Evolutionary conservation across 2,888 invertebrate genomes (phyloP), one percentile per base, ranked within the genome.

Genomic region (Agapostemon virescens): DNA sequence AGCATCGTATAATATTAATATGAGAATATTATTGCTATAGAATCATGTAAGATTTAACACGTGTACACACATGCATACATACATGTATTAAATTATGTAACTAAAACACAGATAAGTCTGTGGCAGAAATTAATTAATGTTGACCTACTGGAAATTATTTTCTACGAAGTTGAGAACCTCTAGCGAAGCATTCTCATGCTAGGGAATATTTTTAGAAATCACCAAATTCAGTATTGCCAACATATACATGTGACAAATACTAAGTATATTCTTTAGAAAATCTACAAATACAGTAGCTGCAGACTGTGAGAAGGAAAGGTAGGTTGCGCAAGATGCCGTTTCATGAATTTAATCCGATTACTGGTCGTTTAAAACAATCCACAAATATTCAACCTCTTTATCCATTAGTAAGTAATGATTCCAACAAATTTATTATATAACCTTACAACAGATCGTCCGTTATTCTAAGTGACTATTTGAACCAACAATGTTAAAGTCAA

Each of bases 321-420:
- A 69, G 7, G 72, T 86, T 85, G 72, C 74, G 69, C 61, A 84
- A 74, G 74, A 89, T 89, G 89, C 84, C 85, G 68, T 86, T 85
- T 72, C 78, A 89, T n/a, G 70, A 82, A 73, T 89, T 83, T 36
- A 87, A 85, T 68, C 69, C 74, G 36, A 84, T 87, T 38, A 86
- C 88, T 64, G 88, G 89, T 61, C 83, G 84, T 33, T 42, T 89
- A n/a, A 88, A 64, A 69, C 73, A 82, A 68, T 76, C 85, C 1
- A 76, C 77, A 0, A 79, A 81, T 61, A 76, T 70, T 40, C 83
- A 84, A 74, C 85, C 89, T 45, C 73, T 87, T 67, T 82, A 81
- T 79, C 89, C 89, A 42, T 11, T 88, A 52, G 89, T 89, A 79
- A 36, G 72, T 49, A 26, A 38, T 36, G 26, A 1, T 49, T 55